Evolutionary conservation across 2,888 invertebrate species (phyloP).

Genomic region (Pyrrhosoma nymphula): DNA sequence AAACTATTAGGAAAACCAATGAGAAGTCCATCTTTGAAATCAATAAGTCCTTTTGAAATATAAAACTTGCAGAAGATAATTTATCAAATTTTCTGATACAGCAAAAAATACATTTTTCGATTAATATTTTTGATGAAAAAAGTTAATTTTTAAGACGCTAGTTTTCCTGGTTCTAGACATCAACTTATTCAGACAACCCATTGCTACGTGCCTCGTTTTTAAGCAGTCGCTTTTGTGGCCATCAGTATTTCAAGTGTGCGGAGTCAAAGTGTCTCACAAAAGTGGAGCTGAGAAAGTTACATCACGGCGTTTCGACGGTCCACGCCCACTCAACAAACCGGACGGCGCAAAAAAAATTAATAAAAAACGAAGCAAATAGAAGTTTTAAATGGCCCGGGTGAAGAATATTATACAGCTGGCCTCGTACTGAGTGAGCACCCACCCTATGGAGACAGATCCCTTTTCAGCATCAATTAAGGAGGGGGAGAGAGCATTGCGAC

Average conservation of each 20-base stretch:
- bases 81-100: too few relatives aligned
- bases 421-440: background rate
- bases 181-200: too few relatives aligned
- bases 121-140: too few relatives aligned
- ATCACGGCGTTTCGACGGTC: background rate
- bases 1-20: too few relatives aligned
- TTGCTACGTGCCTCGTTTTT: too few relatives aligned
- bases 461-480: background rate
- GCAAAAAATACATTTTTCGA: too few relatives aligned
- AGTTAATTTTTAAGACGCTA: too few relatives aligned
- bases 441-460: background rate
- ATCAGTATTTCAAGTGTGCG: background rate
- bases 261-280: background rate
- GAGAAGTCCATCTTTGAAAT: too few relatives aligned
- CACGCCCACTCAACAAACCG: background rate
- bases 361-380: background rate
- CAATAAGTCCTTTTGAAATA: too few relatives aligned
- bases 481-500: background rate
- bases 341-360: background rate
- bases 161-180: too few relatives aligned
- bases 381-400: background rate
- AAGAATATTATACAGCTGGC: background rate
- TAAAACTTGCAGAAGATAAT: too few relatives aligned
- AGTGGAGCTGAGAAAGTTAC: constrained; percentile 14
- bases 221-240: background rate